Evolutionary conservation across 2,797 vertebrate genomes (phyloP), one percentile per base, ranked within the genome.

Genomic region (Vultur gryphus): DNA sequence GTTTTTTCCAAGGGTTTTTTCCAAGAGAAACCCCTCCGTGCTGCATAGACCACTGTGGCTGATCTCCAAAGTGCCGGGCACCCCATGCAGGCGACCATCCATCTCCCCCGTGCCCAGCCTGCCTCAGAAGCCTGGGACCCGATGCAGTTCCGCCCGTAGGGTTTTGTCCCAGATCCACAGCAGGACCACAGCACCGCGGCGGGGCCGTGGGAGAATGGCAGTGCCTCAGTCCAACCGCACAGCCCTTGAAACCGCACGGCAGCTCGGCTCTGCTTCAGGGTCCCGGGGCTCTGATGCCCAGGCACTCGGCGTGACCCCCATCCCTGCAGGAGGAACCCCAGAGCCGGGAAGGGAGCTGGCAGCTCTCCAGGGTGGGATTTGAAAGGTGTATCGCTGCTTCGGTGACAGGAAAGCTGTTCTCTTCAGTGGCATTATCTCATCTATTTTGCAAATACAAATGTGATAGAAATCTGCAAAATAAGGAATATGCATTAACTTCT

Each of bases 361-460:
- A 88, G 84, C 49, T 37, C 19, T 24, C 20, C 39, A 11, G 52
- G 28, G 58, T 16, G 35, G 89, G 75, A 85, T 92, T 11, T 72
- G 84, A 48, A 84, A 96, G 93, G 94, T 95, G 82, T 39, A 43
- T 52, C 1, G 0, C 70, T 95, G 89, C 88, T 12, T 11, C 2
- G 0, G 69, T 83, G 93, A 91, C 94, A 94, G 84, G 77, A 91
- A 93, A 93, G 85, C 75, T 95, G 84, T n/a, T 94, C 91, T 84
- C 89, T 65, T 33, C 25, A 96, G 90, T 48, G 1, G 81, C 1
- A 11, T 69, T 96, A 90, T 96, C 96, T 96, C 89, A 95, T 94
- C 93, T 97, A 95, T 95, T 97, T 96, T 97, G 95, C 94, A 97
- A 96, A 96, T 95, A 96, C 87, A 97, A 95, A 96, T 87, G 89